Conservation (phyloP, 1,140 invertebrate genomes). For the Eubasilissa regina region DNA sequence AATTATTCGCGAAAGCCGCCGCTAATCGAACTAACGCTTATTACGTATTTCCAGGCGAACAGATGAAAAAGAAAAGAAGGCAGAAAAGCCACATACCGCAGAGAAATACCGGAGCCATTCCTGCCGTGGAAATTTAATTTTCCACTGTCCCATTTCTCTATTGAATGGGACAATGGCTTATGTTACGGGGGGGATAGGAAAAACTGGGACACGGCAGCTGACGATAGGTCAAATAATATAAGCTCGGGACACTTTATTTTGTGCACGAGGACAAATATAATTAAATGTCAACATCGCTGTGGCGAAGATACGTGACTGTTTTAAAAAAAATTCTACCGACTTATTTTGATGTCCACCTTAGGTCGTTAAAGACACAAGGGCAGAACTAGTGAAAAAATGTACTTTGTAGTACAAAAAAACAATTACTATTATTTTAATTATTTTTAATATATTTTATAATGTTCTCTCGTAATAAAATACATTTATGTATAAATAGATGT, state of each 20-base stretch:
- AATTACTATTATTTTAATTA: no score
- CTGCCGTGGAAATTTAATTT: slow-evolving; percentile 53
- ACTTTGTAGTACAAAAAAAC: no score
- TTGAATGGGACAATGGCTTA: slow-evolving; percentile 41
- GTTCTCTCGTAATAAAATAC: no score
- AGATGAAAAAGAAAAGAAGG: slow-evolving; percentile 11
- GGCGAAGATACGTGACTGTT: no score
- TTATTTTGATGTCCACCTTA: no score
- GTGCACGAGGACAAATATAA: not conserved
- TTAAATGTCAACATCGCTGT: slow-evolving; percentile 4
- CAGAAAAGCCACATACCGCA: not conserved
- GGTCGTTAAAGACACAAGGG: no score
- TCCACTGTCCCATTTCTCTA: slow-evolving; percentile 48
- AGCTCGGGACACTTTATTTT: slow-evolving; percentile 4
- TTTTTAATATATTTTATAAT: no score
- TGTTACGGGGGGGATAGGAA: slow-evolving; percentile 3
- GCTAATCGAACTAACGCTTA: no score
- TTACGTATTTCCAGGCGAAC: slow-evolving; percentile 1
- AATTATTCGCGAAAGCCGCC: no score
- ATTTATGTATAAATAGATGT: no score
- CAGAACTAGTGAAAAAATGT: no score
- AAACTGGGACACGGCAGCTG: slow-evolving; percentile 21
- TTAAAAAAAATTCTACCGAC: no score
- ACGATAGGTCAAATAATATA: slow-evolving; percentile 27
- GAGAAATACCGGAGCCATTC: slow-evolving; percentile 8